Evolutionary conservation across 2,113 vertebrate genomes (phyloP), one percentile per base, ranked within the genome.

Genomic region (Leucopsar rothschildi): DNA sequence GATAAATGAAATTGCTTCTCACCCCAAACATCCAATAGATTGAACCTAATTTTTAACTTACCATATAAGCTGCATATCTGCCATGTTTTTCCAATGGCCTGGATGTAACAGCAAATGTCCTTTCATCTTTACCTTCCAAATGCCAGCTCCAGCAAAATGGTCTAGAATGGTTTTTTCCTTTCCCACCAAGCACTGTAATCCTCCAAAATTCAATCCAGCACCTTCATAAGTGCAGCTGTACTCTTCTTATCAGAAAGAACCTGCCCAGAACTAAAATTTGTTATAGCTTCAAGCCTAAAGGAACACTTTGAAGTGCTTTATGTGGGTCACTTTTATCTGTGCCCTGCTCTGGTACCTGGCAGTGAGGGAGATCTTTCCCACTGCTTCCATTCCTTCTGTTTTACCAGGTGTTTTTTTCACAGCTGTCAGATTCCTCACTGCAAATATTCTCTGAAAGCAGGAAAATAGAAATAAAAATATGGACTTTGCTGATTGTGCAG

Each of bases 11-110:
- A 11, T 16, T 45, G 25, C 35, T 66, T 65, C 44, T 78, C 29
- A 39, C 52, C 57, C 55, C 44, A 70, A 57, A 24, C 20, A 77
- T 28, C 23, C 29, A 24, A 15, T 21, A 33, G 68, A 64, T 3
- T 22, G 25, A 92, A 64, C 7, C 5, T 6, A 37, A 6, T 27
- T 72, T 59, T 65, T 75, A 49, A 24, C 44, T 52, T 22, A 12
- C 19, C 28, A 4, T 1, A 0, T 10, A 23, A 57, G 47, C 16
- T 27, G 33, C 1, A 1, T 12, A 19, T 33, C 55, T 57, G 27
- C 31, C 37, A 23, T 5, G 19, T 10, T 73, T 65, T 71, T 56
- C 56, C 15, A 47, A 2, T 14, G 27, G 37, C 23, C 40, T 57
- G 52, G 31, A 15, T 1, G 1, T 22, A 53, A 52, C n/a, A 70